Evolutionary conservation across 2,888 invertebrate genomes (phyloP).

Genomic region (Zaprionus obscuricornis): DNA sequence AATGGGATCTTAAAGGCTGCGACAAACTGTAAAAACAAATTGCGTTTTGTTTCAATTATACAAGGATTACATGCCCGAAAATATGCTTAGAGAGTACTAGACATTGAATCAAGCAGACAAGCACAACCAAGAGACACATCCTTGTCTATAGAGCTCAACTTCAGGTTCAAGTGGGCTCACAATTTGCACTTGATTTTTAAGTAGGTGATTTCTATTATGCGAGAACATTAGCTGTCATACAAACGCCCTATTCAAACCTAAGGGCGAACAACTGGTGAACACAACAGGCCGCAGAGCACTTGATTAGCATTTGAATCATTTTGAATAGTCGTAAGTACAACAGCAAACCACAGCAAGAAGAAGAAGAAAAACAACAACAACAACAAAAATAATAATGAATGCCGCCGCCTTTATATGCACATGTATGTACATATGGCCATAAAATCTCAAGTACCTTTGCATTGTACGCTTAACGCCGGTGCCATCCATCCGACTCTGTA

Average conservation of each 20-base stretch:
- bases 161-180: slow-evolving; percentile 64
- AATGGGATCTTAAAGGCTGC: slow-evolving; percentile 70
- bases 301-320: slow-evolving; percentile 65
- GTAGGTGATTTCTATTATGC: slow-evolving; percentile 78
- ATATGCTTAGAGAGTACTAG: neutral
- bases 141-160: neutral
- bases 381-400: too few relatives aligned
- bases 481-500: slow-evolving; percentile 35
- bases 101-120: neutral
- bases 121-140: slow-evolving; percentile 7
- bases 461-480: slow-evolving; percentile 68
- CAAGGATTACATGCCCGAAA: slow-evolving; percentile 60
- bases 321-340: slow-evolving; percentile 13
- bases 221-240: slow-evolving; percentile 78
- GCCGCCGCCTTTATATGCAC: slow-evolving; percentile 6
- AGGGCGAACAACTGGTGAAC: slow-evolving; percentile 46
- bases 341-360: too few relatives aligned
- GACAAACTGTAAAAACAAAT: slow-evolving; percentile 78
- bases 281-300: slow-evolving; percentile 46
- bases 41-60: slow-evolving; percentile 77
- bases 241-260: slow-evolving; percentile 75
- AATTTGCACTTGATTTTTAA: slow-evolving; percentile 77
- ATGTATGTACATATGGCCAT: slow-evolving; percentile 40
- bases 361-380: too few relatives aligned
- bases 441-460: slow-evolving; percentile 68